Evolutionary conservation across 2,113 vertebrate genomes (phyloP).

Genomic region (Empidonax alnorum): DNA sequence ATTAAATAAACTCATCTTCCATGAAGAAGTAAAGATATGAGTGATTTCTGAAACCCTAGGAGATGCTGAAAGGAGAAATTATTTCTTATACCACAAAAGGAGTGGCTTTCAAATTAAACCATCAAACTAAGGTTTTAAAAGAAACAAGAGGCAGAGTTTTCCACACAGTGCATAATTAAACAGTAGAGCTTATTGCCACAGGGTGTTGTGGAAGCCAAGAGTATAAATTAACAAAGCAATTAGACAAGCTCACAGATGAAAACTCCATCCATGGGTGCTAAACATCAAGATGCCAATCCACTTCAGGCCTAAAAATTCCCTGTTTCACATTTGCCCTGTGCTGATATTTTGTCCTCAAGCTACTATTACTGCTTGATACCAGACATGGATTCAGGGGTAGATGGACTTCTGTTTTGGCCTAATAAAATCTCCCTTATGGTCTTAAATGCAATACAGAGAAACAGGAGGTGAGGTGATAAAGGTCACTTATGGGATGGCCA

Average conservation of each 20-base stretch:
- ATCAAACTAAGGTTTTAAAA: not conserved
- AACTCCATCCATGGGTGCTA: not conserved
- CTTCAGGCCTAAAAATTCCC: not conserved
- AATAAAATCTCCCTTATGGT: not conserved
- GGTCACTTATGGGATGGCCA: not conserved
- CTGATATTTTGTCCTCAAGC: not conserved
- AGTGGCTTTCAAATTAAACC: constrained; percentile 1
- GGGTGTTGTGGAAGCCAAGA: not conserved
- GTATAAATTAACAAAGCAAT: constrained; percentile 46
- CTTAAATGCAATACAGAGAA: not conserved
- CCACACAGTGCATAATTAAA: not conserved
- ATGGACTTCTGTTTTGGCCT: not conserved
- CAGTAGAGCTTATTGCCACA: not conserved
- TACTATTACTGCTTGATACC: not conserved
- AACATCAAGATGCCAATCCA: not conserved
- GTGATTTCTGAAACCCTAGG: not conserved
- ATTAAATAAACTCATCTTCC: not conserved
- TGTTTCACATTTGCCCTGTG: not conserved
- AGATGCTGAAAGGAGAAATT: not conserved
- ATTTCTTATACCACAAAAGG: not conserved
- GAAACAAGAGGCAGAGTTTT: not conserved
- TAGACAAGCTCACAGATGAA: constrained; percentile 13
- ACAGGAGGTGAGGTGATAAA: not conserved
- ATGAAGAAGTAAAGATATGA: not conserved
- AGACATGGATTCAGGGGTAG: not conserved